Percentiles rank a stretch among this genome's conserved stretches.
Conservation (phyloP, 2,113 vertebrate genomes). For the Pholis gunnellus region DNA sequence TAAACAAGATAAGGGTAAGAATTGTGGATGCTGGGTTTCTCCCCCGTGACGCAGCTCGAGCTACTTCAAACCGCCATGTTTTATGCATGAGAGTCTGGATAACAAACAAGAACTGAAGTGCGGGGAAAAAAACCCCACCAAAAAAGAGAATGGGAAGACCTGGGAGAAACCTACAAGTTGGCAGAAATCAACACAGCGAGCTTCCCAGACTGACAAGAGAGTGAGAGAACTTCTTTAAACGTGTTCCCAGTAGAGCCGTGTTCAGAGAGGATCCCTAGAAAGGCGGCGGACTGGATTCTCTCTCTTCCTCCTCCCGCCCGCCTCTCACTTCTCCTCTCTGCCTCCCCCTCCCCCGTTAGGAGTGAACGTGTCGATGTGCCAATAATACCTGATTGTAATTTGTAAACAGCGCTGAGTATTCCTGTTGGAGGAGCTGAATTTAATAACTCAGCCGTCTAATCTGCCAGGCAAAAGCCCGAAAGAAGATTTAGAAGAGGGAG, state of each 20-base stretch:
- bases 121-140: neutral
- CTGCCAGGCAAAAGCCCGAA: neutral
- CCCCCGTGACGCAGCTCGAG: slow-evolving; percentile 39
- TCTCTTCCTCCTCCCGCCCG: neutral
- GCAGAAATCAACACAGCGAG: slow-evolving; percentile 57
- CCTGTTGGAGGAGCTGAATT: slow-evolving; percentile 16
- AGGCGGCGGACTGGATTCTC: slow-evolving; percentile 9
- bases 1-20: slow-evolving; percentile 55
- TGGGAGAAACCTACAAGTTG: slow-evolving; percentile 49
- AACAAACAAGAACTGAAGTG: slow-evolving; percentile 53
- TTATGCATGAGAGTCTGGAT: slow-evolving; percentile 66
- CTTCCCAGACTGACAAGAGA: slow-evolving; percentile 36
- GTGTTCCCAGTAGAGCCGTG: slow-evolving; percentile 44
- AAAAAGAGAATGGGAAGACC: slow-evolving; percentile 35
- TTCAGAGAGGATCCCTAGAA: slow-evolving; percentile 45
- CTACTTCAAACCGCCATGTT: slow-evolving; percentile 60
- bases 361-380: slow-evolving; percentile 27
- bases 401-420: slow-evolving; percentile 43
- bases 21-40: slow-evolving; percentile 52
- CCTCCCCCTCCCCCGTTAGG: slow-evolving; percentile 19
- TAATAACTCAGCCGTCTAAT: neutral
- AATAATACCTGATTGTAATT: slow-evolving; percentile 40
- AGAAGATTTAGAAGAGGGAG: neutral
- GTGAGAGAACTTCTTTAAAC: slow-evolving; percentile 54
- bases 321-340: slow-evolving; percentile 20